Conservation (phyloP, 2,797 vertebrate species). For the Mormyrops attenuatus region DNA sequence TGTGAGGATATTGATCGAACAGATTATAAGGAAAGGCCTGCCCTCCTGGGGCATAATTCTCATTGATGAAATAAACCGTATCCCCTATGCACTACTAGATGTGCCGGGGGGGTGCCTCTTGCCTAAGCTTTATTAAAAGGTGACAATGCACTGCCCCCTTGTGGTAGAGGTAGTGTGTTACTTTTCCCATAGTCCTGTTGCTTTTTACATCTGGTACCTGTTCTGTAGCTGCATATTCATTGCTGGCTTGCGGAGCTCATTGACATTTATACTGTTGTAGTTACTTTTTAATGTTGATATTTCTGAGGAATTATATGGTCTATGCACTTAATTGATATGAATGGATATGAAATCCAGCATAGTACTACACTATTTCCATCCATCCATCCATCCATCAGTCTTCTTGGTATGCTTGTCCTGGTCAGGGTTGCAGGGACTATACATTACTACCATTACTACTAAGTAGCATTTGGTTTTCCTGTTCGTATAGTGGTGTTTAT, state of each 20-base stretch:
- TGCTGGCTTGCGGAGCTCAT: background rate
- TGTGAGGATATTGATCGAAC: constrained; percentile 45
- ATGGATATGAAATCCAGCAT: background rate
- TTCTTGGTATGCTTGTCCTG: background rate
- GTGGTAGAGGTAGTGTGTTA: constrained; percentile 13
- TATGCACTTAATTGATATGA: background rate
- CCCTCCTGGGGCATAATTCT: constrained; percentile 41
- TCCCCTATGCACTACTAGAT: constrained; percentile 15
- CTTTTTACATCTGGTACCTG: background rate
- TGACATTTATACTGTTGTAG: background rate
- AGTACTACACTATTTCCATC: background rate
- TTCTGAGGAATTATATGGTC: background rate
- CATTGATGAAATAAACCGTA: constrained; percentile 30
- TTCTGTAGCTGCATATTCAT: background rate
- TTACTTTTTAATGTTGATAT: background rate
- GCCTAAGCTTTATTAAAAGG: background rate
- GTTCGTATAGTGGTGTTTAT: background rate
- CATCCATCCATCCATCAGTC: background rate
- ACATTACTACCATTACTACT: background rate
- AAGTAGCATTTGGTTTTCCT: background rate
- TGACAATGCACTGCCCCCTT: constrained; percentile 27
- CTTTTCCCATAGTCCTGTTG: background rate
- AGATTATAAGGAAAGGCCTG: constrained; percentile 22
- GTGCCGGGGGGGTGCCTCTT: constrained; percentile 28
- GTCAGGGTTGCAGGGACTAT: background rate